phyloP scores from a whole-genome alignment of 1,140 invertebrate species.

The Trichomalopsis sarcophagae region DNA sequence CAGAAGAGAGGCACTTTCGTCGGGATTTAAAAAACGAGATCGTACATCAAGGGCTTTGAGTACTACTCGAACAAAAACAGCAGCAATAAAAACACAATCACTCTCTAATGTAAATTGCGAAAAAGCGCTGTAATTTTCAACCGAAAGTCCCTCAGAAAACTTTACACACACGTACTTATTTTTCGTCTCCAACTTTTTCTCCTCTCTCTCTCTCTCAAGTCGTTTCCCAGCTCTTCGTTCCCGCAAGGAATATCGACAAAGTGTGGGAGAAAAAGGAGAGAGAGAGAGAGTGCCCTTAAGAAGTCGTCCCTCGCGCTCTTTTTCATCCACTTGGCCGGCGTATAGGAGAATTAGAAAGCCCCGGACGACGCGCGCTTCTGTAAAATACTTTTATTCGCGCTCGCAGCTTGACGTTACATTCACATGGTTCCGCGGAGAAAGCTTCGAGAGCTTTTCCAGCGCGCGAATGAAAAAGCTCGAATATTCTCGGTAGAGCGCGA shows the following conservation, averaged over 20 bases:
- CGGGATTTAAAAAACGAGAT: no score
- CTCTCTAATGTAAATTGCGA: no score
- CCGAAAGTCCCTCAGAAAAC: not conserved
- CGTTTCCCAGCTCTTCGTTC: conserved; percentile 36
- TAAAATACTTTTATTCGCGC: conserved; percentile 31
- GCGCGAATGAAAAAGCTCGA: not conserved
- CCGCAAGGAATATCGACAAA: conserved; percentile 31
- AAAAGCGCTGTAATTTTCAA: no score
- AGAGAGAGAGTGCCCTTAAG: conserved; percentile 17
- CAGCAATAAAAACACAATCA: no score
- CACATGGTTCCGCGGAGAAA: not conserved
- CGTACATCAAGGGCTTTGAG: no score
- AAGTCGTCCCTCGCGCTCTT: conserved; percentile 20
- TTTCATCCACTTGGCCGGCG: conserved; percentile 16
- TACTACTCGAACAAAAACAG: no score
- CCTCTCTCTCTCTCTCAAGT: conserved; percentile 11
- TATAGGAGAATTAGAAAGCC: conserved; percentile 27
- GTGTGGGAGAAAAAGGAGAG: not conserved
- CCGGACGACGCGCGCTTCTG: not conserved
- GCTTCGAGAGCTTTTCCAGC: not conserved
- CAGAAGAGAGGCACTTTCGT: no score
- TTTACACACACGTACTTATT: conserved; percentile 25
- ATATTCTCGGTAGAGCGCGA: not conserved
- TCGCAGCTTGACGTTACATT: conserved; percentile 12
- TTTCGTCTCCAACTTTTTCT: not conserved